Evolutionary conservation across 2,113 vertebrate species (phyloP), one percentile per base, ranked within the genome.

Genomic region (Aspidoscelis tigris): DNA sequence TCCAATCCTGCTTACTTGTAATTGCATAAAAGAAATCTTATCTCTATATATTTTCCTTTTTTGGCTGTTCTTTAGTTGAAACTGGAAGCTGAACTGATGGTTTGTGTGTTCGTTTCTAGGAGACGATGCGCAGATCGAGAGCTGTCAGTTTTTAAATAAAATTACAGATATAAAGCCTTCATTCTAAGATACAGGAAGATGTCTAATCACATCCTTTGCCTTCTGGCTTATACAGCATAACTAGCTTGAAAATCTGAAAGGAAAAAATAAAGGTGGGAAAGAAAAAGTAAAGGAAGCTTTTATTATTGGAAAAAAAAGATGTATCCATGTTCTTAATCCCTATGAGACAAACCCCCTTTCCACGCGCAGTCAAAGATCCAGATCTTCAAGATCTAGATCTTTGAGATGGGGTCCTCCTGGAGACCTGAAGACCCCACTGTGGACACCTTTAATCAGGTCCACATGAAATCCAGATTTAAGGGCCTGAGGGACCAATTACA

Each of bases 41-140:
- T 43, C 76, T 71, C 83, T 84, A 75, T 91, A 6, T 50, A 50
- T 50, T 91, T 89, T 86, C 70, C 66, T 89, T 92, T 93, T 91
- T 88, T 65, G 87, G 88, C 90, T 81, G 72, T 53, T 55, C 0
- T 0, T 81, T 86, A 89, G 79, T 79, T 84, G 82, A 78, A 91
- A 91, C n/a, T 39, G 21, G 83, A 66, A 86, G 85, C 2, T 76
- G 55, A 65, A 22, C 18, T 83, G 53, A 69, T 76, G 70, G 76
- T 58, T 90, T 79, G 47, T 58, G 43, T 5, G 0, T 55, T 88
- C 65, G 50, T 80, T 61, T 89, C 82, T 61, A 75, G 78, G 47
- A 81, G 85, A 74, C 43, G 12, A 1, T 47, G 72, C 53, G 78
- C 80, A 81, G 68, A 81, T 3, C n/a, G 44, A 88, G 78, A 89